Evolutionary conservation across 1,140 invertebrate species (phyloP), one percentile per base, ranked within the genome.

Genomic region (Mya arenaria): DNA sequence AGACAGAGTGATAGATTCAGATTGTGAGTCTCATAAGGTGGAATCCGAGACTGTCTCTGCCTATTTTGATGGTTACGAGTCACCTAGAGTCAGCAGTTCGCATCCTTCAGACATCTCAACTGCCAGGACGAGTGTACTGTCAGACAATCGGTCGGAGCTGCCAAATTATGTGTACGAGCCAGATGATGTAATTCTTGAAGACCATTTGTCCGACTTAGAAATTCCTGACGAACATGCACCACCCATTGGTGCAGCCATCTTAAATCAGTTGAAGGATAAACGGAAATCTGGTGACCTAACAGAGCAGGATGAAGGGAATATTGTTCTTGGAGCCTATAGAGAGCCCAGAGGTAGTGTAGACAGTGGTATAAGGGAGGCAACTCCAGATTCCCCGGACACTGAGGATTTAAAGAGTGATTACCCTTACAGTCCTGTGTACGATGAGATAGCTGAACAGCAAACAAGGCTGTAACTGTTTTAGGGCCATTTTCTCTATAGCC

Each of bases 381-480:
- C 48, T 23, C 19, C 28, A 60, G 66, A 69, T 60, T 19, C 34
- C 25, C 1, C 48, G 23, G 77, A 60, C n/a, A n/a, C n/a, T n/a
- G 34, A 58, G 13, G 77, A 80, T 0, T 25, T 6, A 4, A 36
- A 32, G 62, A 79, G 65, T 63, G 74, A 66, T 78, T 62, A 78
- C 37, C 74, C 74, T 34, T 78, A 78, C 60, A 66, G 60, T 48
- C 74, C 74, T n/a, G 74, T 78, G 8, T 78, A 78, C 66, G 74
- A 78, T 78, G 62, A 78, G 66, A 65, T 78, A n/a, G 32, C 56
- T 48, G 74, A 78, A 5, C 17, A 44, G 30, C 60, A 78, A 15
- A 78, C 74, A 52, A 78, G 66, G 63, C 30, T 78, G 60, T 78
- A 62, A 78, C 66, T 65, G n/a, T n/a, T n/a, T n/a, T n/a, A n/a